Evolutionary conservation across 2,113 vertebrate species (phyloP), one percentile per base, ranked within the genome.

Genomic region (Phoxinus phoxinus): DNA sequence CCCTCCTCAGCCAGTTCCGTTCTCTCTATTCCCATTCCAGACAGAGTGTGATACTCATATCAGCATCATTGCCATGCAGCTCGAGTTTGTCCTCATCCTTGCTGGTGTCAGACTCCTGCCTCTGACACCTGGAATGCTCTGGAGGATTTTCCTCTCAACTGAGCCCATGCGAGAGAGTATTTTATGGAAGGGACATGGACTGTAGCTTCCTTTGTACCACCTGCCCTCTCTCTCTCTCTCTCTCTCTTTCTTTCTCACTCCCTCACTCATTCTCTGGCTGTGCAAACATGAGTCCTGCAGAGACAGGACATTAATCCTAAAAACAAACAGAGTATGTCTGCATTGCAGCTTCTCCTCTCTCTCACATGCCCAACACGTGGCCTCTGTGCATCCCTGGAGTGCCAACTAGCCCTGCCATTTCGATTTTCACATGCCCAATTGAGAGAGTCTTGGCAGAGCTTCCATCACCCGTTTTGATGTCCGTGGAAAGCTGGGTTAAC

Each of bases 221-320:
- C 21, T 35, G 30, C 30, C 17, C 37, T 7, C 78, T 69, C 2
- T 53, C 27, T 82, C 41, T 46, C 35, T 67, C 8, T 6, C 25
- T 75, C 37, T 48, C 73, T 48, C 48, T 65, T 4, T 46, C 58
- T 81, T 21, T 51, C 25, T 15, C 4, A 11, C n/a, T 81, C 41
- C 10, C 41, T 69, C 44, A 32, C 46, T 83, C 51, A 51, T 74
- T 61, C 73, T 30, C 48, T 51, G 80, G 67, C 46, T 80, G 71
- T 75, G 73, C 44, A 85, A 78, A 84, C 63, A 61, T 25, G 37
- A 77, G 51, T 21, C 81, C 86, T 82, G 75, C 41, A 46, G 85
- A 86, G 84, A 85, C 75, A 58, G 65, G 25, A 83, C 85, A 85
- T 85, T 88, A 85, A 90, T 90, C 80, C 84, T 51, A 9, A 58